Evolutionary conservation across 1,140 invertebrate genomes (phyloP), one percentile per base, ranked within the genome.

Genomic region (Pseudoatta argentina): DNA sequence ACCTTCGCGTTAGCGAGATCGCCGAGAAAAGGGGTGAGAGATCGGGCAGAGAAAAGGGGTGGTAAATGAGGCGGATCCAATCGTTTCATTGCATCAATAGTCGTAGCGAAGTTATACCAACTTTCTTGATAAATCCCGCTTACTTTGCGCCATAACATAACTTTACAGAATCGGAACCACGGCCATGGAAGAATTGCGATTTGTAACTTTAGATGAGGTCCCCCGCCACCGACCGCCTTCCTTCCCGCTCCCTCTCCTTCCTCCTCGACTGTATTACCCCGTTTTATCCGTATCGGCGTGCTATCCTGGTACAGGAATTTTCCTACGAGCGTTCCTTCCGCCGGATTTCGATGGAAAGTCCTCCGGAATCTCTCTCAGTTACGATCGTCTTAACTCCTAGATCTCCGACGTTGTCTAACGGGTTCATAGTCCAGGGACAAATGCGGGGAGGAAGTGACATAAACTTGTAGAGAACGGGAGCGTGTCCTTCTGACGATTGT

Each of bases 41-140:
- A 18, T 55, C 71, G 64, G 73, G 53, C 78, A 75, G 66, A 61
- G 71, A 64, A 69, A 30, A 88, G 87, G 89, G 82, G 88, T 86
- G 78, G 91, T 93, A 94, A 94, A 94, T 94, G 93, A 95, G 94
- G 92, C 94, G 93, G 91, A 93, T 92, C 94, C 94, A 95, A 95
- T 95, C 94, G 94, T 95, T 95, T 94, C 94, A 95, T 95, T 95
- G 94, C 94, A 94, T 94, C 94, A 94, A 95, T 95, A 95, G 94
- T 95, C 94, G 93, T 93, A 93, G 92, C 92, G 86, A 92, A 94
- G 94, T 95, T 94, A 93, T 93, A 94, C 94, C 92, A 95, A 95
- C 93, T 95, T 95, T 94, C 94, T 94, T 95, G 94, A 95, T 95
- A 95, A 95, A 95, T 95, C 92, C 94, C 94, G 93, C 93, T 94